Conservation (phyloP, 2,797 vertebrate genomes). For the Muraenolepis orangiensis region DNA sequence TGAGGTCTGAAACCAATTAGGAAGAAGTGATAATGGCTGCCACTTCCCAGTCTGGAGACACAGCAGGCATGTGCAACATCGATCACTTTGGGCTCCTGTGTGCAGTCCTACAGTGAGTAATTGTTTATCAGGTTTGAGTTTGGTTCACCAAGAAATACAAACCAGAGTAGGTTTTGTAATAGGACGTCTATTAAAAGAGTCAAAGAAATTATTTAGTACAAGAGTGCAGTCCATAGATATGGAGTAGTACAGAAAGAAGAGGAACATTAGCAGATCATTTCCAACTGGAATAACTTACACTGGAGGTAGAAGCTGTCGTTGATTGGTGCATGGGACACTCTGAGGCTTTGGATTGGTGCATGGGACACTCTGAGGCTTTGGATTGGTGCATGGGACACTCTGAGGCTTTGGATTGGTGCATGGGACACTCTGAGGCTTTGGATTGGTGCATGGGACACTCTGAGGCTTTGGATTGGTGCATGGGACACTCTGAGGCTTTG, state of each 20-base stretch:
- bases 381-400: too few species aligned
- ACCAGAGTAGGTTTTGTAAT: background rate
- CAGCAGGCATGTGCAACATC: background rate
- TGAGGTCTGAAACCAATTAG: conserved; percentile 6
- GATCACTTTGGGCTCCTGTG: background rate
- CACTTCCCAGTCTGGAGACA: background rate
- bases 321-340: conserved; percentile 7
- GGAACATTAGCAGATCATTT: background rate
- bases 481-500: background rate
- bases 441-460: background rate
- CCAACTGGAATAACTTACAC: background rate
- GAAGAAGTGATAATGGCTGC: background rate
- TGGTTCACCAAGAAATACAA: background rate
- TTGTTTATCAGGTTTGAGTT: background rate
- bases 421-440: background rate
- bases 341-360: conserved; percentile 5
- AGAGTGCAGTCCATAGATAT: background rate
- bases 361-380: too few species aligned
- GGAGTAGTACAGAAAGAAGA: background rate
- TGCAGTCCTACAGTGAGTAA: background rate
- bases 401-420: too few species aligned
- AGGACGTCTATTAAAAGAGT: background rate
- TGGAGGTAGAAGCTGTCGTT: background rate
- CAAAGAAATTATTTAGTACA: background rate
- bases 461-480: background rate